Evolutionary conservation across 2,888 invertebrate species (phyloP).

Genomic region (Ephialtes manifestator): DNA sequence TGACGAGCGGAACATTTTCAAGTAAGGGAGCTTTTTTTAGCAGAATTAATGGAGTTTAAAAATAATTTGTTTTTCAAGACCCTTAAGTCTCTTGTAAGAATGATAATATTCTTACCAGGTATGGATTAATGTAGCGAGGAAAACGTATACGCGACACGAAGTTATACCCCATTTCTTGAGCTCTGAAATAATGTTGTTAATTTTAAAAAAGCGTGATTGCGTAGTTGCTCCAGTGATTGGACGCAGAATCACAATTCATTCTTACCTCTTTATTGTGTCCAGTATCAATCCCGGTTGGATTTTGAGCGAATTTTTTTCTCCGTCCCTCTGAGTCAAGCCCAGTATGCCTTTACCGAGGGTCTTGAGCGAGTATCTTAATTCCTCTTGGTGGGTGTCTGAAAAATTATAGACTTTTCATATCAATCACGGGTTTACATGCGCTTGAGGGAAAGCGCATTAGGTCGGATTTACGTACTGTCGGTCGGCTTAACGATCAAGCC

Average conservation of each 20-base stretch:
- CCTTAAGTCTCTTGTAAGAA: neutral
- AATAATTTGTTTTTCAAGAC: neutral
- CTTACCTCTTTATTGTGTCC: slow-evolving; percentile 88
- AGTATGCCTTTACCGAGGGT: slow-evolving; percentile 90
- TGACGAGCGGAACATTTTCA: too few relatives aligned
- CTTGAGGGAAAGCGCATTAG: slow-evolving; percentile 22
- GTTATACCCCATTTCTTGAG: slow-evolving; percentile 84
- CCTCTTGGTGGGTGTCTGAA: slow-evolving; percentile 88
- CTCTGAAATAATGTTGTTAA: slow-evolving; percentile 78
- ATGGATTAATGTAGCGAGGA: slow-evolving; percentile 90
- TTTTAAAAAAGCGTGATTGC: slow-evolving; percentile 6
- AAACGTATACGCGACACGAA: slow-evolving; percentile 87
- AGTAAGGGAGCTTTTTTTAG: too few relatives aligned
- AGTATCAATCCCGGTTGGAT: slow-evolving; percentile 90
- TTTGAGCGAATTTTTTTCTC: slow-evolving; percentile 87
- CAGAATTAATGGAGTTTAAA: neutral
- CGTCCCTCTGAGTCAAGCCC: slow-evolving; percentile 88
- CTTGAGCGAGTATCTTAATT: slow-evolving; percentile 90
- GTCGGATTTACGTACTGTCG: slow-evolving; percentile 87
- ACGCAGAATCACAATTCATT: neutral
- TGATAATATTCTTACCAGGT: slow-evolving; percentile 87
- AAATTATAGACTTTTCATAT: slow-evolving; percentile 71
- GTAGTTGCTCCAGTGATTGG: neutral
- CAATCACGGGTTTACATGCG: slow-evolving; percentile 41
- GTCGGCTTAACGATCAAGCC: slow-evolving; percentile 90